Conservation (phyloP, 23 tunicate genomes). For the Corella eumyota region DNA sequence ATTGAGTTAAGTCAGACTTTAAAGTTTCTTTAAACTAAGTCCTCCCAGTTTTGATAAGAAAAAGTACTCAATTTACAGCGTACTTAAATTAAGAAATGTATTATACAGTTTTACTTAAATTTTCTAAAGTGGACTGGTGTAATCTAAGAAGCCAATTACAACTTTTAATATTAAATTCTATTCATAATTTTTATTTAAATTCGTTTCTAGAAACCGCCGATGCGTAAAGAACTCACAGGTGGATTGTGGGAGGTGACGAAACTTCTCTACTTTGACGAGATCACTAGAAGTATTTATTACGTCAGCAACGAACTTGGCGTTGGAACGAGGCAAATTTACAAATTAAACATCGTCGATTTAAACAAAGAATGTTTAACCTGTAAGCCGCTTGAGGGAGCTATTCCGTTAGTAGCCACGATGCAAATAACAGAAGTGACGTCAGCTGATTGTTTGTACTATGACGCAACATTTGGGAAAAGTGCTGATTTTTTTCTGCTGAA, state of each 20-base stretch:
- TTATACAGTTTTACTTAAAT: too few species aligned
- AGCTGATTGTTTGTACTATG: constrained; percentile 25
- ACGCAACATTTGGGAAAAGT: constrained; percentile 24
- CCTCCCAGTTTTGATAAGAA: too few species aligned
- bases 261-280: constrained; percentile 35
- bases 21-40: too few species aligned
- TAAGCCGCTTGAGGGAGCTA: not conserved
- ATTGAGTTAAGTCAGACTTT: too few species aligned
- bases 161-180: not conserved
- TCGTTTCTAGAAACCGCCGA: constrained; percentile 41
- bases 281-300: constrained; percentile 22
- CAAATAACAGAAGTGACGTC: not conserved
- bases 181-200: not conserved
- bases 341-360: not conserved
- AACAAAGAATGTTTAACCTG: constrained; percentile 37
- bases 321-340: constrained; percentile 50
- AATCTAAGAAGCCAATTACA: not conserved
- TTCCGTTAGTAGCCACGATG: constrained; percentile 9
- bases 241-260: constrained; percentile 80
- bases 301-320: constrained; percentile 56
- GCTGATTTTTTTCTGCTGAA: constrained; percentile 38
- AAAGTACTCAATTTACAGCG: too few species aligned
- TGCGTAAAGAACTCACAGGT: constrained; percentile 25
- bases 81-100: too few species aligned
- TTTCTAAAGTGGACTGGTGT: too few species aligned